Conservation (phyloP, 2,888 invertebrate genomes). For the Calliopum simillimum region DNA sequence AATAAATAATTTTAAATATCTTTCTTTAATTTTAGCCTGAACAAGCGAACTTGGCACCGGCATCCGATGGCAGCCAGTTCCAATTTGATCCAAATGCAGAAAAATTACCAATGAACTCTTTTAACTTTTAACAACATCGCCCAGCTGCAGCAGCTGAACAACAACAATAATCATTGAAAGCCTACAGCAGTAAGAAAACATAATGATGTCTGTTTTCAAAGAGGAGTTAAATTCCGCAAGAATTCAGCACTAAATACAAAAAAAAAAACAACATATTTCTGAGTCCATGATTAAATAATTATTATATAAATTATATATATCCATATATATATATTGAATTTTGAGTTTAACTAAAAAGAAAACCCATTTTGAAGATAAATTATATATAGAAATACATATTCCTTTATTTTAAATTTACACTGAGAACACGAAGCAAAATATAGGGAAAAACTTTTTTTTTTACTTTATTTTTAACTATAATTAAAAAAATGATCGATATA, state of each 20-base stretch:
- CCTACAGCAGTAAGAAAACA: slow-evolving; percentile 21
- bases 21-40: slow-evolving; percentile 53
- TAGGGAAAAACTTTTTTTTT: slow-evolving; percentile 18
- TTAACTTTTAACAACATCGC: slow-evolving; percentile 61
- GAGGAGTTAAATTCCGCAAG: slow-evolving; percentile 1
- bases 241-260: slow-evolving; percentile 35
- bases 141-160: slow-evolving; percentile 37
- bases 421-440: not conserved
- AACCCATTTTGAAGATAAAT: slow-evolving; percentile 34
- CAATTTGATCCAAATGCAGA: slow-evolving; percentile 85
- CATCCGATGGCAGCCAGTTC: slow-evolving; percentile 81
- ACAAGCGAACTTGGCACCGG: slow-evolving; percentile 74
- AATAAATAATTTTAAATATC: not conserved
- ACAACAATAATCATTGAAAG: slow-evolving; percentile 20
- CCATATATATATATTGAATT: slow-evolving; percentile 36
- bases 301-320: slow-evolving; percentile 48
- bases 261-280: slow-evolving; percentile 40
- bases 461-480: slow-evolving; percentile 18
- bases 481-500: slow-evolving; percentile 15
- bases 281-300: slow-evolving; percentile 49
- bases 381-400: slow-evolving; percentile 27
- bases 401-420: slow-evolving; percentile 34
- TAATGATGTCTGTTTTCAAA: slow-evolving; percentile 13
- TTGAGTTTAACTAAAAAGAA: slow-evolving; percentile 33
- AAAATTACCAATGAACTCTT: slow-evolving; percentile 63